Percentiles rank a stretch among this genome's conserved stretches.
Conservation (phyloP, 2,113 vertebrate genomes). For the Cyprinodon tularosa region DNA sequence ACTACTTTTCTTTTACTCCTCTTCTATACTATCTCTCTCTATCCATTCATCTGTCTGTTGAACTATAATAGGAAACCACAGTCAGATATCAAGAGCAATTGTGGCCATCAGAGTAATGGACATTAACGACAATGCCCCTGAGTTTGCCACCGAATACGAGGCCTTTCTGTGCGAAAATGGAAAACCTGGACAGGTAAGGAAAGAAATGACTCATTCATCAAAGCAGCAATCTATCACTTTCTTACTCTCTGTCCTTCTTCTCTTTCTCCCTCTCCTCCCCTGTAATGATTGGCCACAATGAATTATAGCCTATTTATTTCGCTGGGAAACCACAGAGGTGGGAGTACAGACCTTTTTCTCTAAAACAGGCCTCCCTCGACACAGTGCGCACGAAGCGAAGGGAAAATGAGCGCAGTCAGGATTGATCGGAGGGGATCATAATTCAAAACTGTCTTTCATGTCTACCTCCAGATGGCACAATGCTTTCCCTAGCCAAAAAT, state of each 20-base stretch:
- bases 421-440: constrained; percentile 77
- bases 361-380: constrained; percentile 51
- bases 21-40: neutral
- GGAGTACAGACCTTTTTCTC: constrained; percentile 53
- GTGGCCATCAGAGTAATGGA: constrained; percentile 97
- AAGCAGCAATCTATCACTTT: constrained; percentile 42
- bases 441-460: constrained; percentile 77
- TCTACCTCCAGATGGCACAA: constrained; percentile 77
- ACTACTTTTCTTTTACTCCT: neutral
- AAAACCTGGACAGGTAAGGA: constrained; percentile 93
- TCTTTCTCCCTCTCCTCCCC: constrained; percentile 46
- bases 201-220: constrained; percentile 59
- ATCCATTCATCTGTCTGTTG: constrained; percentile 23
- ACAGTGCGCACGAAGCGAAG: constrained; percentile 43
- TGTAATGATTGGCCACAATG: constrained; percentile 70
- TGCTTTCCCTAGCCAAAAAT: constrained; percentile 69
- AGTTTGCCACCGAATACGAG: constrained; percentile 93
- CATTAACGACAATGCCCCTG: constrained; percentile 98
- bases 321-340: constrained; percentile 64
- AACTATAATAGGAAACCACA: constrained; percentile 89
- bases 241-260: constrained; percentile 23
- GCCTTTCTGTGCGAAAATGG: constrained; percentile 97
- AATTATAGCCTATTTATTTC: constrained; percentile 78
- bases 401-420: constrained; percentile 70
- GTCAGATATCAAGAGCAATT: constrained; percentile 93